These are phyloP conservation scores for Menidia menidia DNA, from an alignment of 2,797 vertebrate genomes.

Conservation along the genomic window DNA sequence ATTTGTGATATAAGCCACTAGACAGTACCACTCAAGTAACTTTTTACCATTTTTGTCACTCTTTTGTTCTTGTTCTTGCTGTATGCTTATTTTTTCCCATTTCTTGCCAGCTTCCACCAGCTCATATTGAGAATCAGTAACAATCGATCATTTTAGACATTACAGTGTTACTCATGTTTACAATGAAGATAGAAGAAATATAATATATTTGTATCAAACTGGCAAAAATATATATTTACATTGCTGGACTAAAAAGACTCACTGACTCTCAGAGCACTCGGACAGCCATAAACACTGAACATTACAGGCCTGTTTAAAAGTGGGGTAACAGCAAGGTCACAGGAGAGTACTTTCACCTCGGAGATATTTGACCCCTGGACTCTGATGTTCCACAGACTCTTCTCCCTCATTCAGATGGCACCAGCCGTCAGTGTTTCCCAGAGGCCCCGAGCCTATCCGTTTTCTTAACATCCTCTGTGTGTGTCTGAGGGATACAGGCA, in stretches of 20 bases:
- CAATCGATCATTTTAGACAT: neutral
- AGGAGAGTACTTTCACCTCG: conserved; percentile 59
- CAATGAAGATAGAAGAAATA: neutral
- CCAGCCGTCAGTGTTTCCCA: conserved; percentile 47
- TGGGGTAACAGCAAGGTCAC: conserved; percentile 38
- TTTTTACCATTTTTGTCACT: neutral
- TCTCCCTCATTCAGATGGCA: conserved; percentile 43
- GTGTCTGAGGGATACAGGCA: conserved; percentile 19
- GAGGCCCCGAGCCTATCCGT: conserved; percentile 37
- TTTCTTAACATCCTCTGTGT: conserved; percentile 28
- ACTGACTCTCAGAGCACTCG: conserved; percentile 3
- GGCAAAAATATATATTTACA: neutral
- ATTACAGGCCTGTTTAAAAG: conserved; percentile 23
- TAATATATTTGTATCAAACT: neutral
- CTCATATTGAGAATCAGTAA: too few relatives aligned
- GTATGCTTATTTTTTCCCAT: neutral
- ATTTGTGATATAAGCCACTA: neutral
- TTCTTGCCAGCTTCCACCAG: neutral
- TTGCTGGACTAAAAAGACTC: neutral
- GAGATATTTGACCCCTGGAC: conserved; percentile 55
- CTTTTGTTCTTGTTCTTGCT: neutral
- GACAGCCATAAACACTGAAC: conserved; percentile 23
- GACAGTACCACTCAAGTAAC: neutral
- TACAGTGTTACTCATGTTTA: neutral
- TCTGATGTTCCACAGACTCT: conserved; percentile 30